Conservation (phyloP, 2,888 invertebrate species). For the Sinohyriopsis cumingii region DNA sequence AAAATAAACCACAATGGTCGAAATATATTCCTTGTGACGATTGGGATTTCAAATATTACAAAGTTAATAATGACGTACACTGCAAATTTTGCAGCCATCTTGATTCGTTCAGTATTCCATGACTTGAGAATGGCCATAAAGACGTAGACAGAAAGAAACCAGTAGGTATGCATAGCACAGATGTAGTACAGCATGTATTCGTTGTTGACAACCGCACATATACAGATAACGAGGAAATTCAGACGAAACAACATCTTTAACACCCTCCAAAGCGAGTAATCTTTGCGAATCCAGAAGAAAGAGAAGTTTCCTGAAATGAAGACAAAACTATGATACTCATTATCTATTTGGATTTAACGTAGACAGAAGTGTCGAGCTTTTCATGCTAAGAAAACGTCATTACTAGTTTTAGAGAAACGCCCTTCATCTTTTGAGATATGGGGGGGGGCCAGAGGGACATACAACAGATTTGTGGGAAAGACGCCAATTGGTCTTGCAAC, state of each 20-base stretch:
- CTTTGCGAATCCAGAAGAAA: constrained; percentile 60
- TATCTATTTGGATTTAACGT: neutral
- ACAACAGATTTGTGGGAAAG: too few relatives aligned
- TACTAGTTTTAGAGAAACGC: too few relatives aligned
- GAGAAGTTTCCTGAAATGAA: constrained; percentile 61
- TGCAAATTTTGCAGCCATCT: constrained; percentile 54
- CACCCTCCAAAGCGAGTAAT: constrained; percentile 56
- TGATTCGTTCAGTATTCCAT: constrained; percentile 49
- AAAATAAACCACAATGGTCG: constrained; percentile 49
- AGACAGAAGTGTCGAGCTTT: too few relatives aligned
- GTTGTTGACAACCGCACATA: constrained; percentile 53
- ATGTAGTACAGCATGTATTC: constrained; percentile 65
- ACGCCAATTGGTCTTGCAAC: too few relatives aligned
- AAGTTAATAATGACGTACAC: constrained; percentile 47
- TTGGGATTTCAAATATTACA: constrained; percentile 55
- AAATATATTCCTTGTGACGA: constrained; percentile 41
- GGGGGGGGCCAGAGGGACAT: too few relatives aligned
- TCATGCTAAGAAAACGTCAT: too few relatives aligned
- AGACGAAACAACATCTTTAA: constrained; percentile 64
- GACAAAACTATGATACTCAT: neutral
- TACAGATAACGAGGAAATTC: constrained; percentile 57
- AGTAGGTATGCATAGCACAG: constrained; percentile 66
- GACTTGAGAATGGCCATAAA: constrained; percentile 51
- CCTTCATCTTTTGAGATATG: too few relatives aligned
- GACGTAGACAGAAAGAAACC: constrained; percentile 58